Percentiles rank a stretch among this genome's conserved stretches.
phyloP scores from a whole-genome alignment of 2,797 vertebrate genomes.

The Aeoliscus strigatus region DNA sequence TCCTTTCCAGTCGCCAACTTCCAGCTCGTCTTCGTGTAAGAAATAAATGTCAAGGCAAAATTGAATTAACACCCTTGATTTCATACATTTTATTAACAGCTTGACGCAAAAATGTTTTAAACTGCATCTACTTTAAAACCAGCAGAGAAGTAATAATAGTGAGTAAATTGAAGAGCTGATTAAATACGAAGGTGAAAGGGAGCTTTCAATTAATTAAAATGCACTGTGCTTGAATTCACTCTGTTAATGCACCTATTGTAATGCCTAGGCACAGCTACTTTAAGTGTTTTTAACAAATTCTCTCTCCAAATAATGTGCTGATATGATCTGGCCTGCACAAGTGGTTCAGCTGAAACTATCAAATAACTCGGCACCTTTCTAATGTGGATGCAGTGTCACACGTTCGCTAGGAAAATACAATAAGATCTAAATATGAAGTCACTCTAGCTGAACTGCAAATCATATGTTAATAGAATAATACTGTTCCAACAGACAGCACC shows the following conservation, averaged over 20 bases:
- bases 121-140: slow-evolving; percentile 28
- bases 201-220: slow-evolving; percentile 68
- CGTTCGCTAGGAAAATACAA: slow-evolving; percentile 71
- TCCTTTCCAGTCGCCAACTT: slow-evolving; percentile 23
- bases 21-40: slow-evolving; percentile 6
- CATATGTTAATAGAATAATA: slow-evolving; percentile 75
- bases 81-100: slow-evolving; percentile 25
- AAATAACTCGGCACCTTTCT: slow-evolving; percentile 58
- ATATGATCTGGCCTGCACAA: slow-evolving; percentile 64
- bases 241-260: slow-evolving; percentile 66
- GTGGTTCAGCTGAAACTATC: slow-evolving; percentile 69
- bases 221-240: slow-evolving; percentile 66
- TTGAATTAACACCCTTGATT: slow-evolving; percentile 43
- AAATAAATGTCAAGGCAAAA: slow-evolving; percentile 2
- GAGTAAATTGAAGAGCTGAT: slow-evolving; percentile 38
- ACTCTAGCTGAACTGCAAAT: slow-evolving; percentile 76
- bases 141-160: no score
- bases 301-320: slow-evolving; percentile 54
- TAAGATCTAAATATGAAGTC: slow-evolving; percentile 76
- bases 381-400: slow-evolving; percentile 63
- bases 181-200: slow-evolving; percentile 49
- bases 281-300: slow-evolving; percentile 60
- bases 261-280: slow-evolving; percentile 41
- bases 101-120: slow-evolving; percentile 30
- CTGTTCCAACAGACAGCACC: slow-evolving; percentile 69